phyloP scores from a whole-genome alignment of 1,140 invertebrate genomes.

The Drosophila triauraria region DNA sequence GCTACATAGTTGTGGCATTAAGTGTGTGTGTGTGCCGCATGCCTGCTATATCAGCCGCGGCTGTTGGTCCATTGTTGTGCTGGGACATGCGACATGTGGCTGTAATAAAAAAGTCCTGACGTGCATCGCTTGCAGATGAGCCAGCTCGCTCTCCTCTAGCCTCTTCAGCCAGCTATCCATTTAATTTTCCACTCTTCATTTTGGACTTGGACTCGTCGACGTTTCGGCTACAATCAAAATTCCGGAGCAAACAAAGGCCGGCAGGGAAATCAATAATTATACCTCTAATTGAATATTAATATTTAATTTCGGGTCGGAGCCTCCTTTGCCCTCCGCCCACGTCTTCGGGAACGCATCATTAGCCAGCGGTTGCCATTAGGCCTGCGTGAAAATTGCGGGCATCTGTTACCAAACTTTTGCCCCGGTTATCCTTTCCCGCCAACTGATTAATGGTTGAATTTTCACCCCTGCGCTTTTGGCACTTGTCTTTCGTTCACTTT shows the following conservation, averaged over 20 bases:
- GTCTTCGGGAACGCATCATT: slow-evolving; percentile 32
- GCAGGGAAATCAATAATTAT: slow-evolving; percentile 60
- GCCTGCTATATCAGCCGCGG: background rate
- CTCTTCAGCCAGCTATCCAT: background rate
- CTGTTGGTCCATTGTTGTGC: slow-evolving; percentile 25
- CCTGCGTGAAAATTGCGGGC: slow-evolving; percentile 39
- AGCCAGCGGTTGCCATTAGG: slow-evolving; percentile 31
- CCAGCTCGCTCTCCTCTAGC: background rate
- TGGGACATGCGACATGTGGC: slow-evolving; percentile 63
- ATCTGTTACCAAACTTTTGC: slow-evolving; percentile 46
- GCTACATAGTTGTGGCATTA: slow-evolving; percentile 42
- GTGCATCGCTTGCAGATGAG: slow-evolving; percentile 55
- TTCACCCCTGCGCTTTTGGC: slow-evolving; percentile 16
- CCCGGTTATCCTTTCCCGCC: slow-evolving; percentile 1
- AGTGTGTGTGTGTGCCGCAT: background rate
- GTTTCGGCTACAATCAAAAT: slow-evolving; percentile 4
- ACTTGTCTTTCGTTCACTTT: slow-evolving; percentile 33
- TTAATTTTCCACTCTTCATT: slow-evolving; percentile 9
- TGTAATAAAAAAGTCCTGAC: slow-evolving; percentile 60
- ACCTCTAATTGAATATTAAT: slow-evolving; percentile 75
- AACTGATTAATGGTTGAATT: slow-evolving; percentile 61
- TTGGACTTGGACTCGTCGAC: background rate
- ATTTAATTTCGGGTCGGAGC: slow-evolving; percentile 51
- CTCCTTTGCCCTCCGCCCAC: slow-evolving; percentile 4
- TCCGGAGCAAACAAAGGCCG: slow-evolving; percentile 1